These are phyloP conservation scores for Petrocephalus schoutedeni DNA, from an alignment of 2,797 vertebrate species.

Conservation along the genomic window DNA sequence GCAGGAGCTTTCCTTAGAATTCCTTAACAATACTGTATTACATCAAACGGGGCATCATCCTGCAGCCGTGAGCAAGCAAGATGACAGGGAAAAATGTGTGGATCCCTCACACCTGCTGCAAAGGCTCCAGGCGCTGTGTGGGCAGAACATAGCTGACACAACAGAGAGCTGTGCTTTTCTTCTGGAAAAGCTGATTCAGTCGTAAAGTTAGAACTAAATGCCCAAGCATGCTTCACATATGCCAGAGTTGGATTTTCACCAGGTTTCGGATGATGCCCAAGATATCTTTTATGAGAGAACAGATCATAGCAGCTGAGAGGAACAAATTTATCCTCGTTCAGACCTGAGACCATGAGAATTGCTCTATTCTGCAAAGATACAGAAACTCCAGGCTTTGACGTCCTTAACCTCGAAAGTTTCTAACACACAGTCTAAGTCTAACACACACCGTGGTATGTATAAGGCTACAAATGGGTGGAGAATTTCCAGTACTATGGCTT, in stretches of 20 bases:
- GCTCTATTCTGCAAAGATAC: neutral
- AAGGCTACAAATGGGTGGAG: neutral
- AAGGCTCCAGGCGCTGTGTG: neutral
- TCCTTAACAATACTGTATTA: neutral
- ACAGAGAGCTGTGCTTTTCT: neutral
- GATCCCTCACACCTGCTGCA: neutral
- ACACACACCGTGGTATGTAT: neutral
- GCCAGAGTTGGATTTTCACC: neutral
- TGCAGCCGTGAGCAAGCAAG: neutral
- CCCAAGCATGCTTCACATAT: neutral
- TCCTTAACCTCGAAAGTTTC: neutral
- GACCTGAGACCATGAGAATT: neutral
- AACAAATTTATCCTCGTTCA: neutral
- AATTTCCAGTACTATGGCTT: neutral
- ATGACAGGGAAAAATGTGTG: neutral
- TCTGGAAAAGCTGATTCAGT: neutral
- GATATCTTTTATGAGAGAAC: neutral
- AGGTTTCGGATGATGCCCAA: neutral
- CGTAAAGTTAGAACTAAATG: neutral
- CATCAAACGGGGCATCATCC: neutral
- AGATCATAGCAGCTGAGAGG: neutral
- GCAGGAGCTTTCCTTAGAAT: neutral
- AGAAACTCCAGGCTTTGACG: neutral
- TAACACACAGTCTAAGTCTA: neutral
- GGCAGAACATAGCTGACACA: conserved; percentile 2